A percentile compares a stretch with the other conserved stretches of the same genome.
Conservation (phyloP, 2,888 invertebrate species). For the Coronaproctus castanopsis region DNA sequence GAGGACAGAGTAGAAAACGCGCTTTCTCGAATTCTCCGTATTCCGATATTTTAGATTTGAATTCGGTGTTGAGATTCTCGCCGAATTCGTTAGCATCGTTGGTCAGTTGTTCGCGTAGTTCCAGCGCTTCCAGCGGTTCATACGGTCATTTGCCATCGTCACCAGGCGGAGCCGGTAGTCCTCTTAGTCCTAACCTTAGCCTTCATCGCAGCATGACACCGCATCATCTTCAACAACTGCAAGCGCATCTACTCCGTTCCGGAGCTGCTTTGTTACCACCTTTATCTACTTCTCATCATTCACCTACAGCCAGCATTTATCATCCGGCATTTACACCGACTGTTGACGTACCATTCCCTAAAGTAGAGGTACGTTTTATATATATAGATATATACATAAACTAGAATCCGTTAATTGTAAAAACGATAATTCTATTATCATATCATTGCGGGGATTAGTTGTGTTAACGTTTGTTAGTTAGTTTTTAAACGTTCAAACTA, state of each 20-base stretch:
- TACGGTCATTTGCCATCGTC: conserved; percentile 62
- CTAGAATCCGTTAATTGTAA: too few species aligned
- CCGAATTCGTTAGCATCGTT: conserved; percentile 60
- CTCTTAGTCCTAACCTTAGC: conserved; percentile 51
- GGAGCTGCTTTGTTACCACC: conserved; percentile 31
- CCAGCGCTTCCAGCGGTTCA: conserved; percentile 70
- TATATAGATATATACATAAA: conserved; percentile 25
- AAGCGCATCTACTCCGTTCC: conserved; percentile 57
- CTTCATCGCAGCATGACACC: conserved; percentile 39
- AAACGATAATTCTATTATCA: too few species aligned
- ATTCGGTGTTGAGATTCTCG: conserved; percentile 86
- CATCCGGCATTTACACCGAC: conserved; percentile 19
- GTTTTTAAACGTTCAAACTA: too few species aligned
- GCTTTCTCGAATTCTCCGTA: conserved; percentile 87
- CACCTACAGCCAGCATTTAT: conserved; percentile 24
- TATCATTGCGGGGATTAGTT: too few species aligned
- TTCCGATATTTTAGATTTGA: conserved; percentile 85
- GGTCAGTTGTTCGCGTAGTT: conserved; percentile 64
- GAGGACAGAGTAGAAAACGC: conserved; percentile 48
- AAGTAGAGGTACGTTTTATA: conserved; percentile 19
- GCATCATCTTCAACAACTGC: conserved; percentile 51
- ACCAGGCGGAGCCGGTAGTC: conserved; percentile 25
- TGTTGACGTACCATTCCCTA: conserved; percentile 26
- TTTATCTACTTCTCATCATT: conserved; percentile 24
- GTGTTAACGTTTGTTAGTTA: too few species aligned